Percentiles rank a stretch among this genome's conserved stretches.
Conservation (phyloP, 92 coral and sea anemone genomes). For the Palythoa caribaeorum region DNA sequence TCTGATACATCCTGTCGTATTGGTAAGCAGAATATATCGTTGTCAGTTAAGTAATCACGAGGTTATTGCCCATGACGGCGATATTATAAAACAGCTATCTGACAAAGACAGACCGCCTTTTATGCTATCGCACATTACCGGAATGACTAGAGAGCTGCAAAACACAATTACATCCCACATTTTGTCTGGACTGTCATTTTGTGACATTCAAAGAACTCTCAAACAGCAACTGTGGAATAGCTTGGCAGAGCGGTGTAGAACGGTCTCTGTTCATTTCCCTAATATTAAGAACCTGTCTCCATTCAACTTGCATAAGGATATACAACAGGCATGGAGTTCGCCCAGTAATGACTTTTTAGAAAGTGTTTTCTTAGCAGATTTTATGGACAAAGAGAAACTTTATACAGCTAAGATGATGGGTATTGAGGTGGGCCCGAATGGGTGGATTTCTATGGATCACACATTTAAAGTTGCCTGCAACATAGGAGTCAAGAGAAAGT, state of each 20-base stretch:
- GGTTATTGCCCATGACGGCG: slow-evolving; percentile 55
- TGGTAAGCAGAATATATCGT: slow-evolving; percentile 51
- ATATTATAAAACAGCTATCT: slow-evolving; percentile 21
- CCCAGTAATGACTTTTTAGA: slow-evolving; percentile 54
- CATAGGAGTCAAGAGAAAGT: slow-evolving; percentile 43
- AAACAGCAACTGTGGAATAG: slow-evolving; percentile 32
- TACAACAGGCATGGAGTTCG: slow-evolving; percentile 30
- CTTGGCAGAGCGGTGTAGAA: slow-evolving; percentile 44
- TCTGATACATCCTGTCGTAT: slow-evolving; percentile 45
- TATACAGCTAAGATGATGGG: slow-evolving; percentile 51
- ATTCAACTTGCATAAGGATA: slow-evolving; percentile 31
- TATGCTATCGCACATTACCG: slow-evolving; percentile 21
- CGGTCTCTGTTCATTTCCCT: slow-evolving; percentile 28
- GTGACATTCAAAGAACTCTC: slow-evolving; percentile 11
- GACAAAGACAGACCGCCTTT: slow-evolving; percentile 42
- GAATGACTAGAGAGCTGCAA: slow-evolving; percentile 41
- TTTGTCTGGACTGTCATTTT: slow-evolving; percentile 53
- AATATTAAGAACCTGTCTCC: slow-evolving; percentile 11
- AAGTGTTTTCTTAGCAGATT: slow-evolving; percentile 28
- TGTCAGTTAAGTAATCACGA: slow-evolving; percentile 54
- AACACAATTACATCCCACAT: slow-evolving; percentile 33
- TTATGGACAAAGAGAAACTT: slow-evolving; percentile 57
- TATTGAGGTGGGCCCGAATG: slow-evolving; percentile 26
- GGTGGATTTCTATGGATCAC: slow-evolving; percentile 60
- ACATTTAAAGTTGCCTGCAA: slow-evolving; percentile 57